phyloP scores from a whole-genome alignment of 2,113 vertebrate genomes.

The Camelus dromedarius region DNA sequence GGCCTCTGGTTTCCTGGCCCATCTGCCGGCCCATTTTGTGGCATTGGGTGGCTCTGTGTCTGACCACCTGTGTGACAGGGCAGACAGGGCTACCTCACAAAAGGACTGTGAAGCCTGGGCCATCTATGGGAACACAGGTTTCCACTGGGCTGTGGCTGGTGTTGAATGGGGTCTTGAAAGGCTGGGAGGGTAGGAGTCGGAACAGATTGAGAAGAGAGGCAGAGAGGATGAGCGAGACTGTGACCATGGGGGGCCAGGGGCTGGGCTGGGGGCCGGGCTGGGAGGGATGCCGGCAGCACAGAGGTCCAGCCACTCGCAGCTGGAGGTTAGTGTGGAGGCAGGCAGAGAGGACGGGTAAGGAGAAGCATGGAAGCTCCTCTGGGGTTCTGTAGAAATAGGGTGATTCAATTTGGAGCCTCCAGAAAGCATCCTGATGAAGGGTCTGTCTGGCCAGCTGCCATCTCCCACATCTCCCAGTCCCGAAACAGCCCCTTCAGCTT shows the following conservation, averaged over 20 bases:
- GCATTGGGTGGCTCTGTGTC: background rate
- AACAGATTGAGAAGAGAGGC: slow-evolving; percentile 33
- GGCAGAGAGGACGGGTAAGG: background rate
- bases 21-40: background rate
- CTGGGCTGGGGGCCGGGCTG: no score
- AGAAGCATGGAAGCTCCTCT: background rate
- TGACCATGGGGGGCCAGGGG: no score
- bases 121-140: slow-evolving; percentile 51
- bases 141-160: slow-evolving; percentile 42
- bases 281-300: no score
- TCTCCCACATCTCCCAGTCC: background rate
- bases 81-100: slow-evolving; percentile 63
- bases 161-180: slow-evolving; percentile 48
- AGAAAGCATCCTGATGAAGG: background rate
- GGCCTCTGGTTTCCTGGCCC: background rate
- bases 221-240: slow-evolving; percentile 4
- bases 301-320: no score
- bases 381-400: slow-evolving; percentile 27
- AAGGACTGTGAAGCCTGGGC: slow-evolving; percentile 55
- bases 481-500: background rate
- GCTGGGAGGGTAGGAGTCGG: background rate
- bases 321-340: background rate
- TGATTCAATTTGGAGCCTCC: background rate
- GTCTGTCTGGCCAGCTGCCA: background rate
- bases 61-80: slow-evolving; percentile 43